A percentile compares a stretch with the other conserved stretches of the same genome.
Conservation (phyloP, 2,888 invertebrate species). For the Drosophila paramelanica region DNA sequence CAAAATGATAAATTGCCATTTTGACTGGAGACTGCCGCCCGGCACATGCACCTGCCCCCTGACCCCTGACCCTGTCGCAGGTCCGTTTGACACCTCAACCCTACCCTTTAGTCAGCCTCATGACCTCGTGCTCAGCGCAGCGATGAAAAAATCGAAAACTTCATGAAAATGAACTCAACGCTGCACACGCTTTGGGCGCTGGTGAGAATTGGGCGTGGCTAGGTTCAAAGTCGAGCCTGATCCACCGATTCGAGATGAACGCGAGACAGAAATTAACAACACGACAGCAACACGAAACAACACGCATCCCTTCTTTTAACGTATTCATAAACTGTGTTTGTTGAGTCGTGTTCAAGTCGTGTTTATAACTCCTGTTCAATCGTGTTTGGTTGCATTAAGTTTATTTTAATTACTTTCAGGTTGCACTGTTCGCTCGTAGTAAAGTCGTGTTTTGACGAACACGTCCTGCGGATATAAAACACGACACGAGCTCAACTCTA, state of each 20-base stretch:
- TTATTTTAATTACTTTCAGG: not conserved
- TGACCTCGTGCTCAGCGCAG: constrained; percentile 55
- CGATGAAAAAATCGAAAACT: constrained; percentile 40
- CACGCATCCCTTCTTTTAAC: too few species aligned
- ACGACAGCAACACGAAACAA: not conserved
- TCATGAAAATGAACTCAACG: constrained; percentile 52
- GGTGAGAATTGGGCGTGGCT: constrained; percentile 10
- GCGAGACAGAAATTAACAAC: not conserved
- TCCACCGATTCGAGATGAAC: constrained; percentile 6
- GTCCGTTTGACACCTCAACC: constrained; percentile 6
- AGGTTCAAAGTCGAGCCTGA: constrained; percentile 17
- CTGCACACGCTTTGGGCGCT: constrained; percentile 30
- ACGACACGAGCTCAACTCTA: constrained; percentile 5
- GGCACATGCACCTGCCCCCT: not conserved
- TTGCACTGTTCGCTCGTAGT: too few species aligned
- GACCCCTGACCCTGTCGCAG: not conserved
- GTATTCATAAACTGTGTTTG: too few species aligned
- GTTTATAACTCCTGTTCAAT: not conserved
- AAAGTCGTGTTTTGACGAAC: too few species aligned
- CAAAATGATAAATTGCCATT: constrained; percentile 82
- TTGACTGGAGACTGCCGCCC: constrained; percentile 69
- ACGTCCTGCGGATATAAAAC: not conserved
- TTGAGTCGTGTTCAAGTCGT: not conserved
- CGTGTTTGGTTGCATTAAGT: not conserved
- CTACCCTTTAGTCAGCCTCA: constrained; percentile 18